Base-by-base conservation (phyloP, 1,140 invertebrate genomes). In the Vanessa atalanta region DNA sequence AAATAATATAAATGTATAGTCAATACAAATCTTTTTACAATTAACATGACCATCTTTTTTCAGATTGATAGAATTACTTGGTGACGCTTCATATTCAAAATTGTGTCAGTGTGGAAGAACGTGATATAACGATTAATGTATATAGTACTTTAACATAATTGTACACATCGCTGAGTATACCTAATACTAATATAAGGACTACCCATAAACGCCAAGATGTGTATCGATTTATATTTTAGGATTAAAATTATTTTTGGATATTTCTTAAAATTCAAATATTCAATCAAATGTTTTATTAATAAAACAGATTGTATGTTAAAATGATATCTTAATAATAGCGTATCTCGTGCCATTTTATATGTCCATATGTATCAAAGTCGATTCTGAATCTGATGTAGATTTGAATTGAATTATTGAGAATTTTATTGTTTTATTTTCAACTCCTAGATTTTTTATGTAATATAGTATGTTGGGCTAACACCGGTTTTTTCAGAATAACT, bases 341-440 rank as follows among this genome's bases (percentile, higher is more conserved):
- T 61, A 66, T 55, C 78, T 81, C 82, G 86, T 88, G 86, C 86
- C 86, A 88, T 87, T 82, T 80, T 83, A 83, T 20, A 20, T 86
- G 81, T 80, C 79, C 60, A 70, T 69, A 37, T 68, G 13, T 60
- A 70, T 37, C 31, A 51, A 20, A 37, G 37, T 37, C 53, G 13
- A 70, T 43, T 43, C 6, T 43, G 37, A 51, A 65, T 53, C 47
- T 65, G 37, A 20, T 65, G 68, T 53, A n/a, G 16, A 31, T 55
- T 11, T 66, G 13, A 26, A 66, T 66, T 57, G 23, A 51, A 66
- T 11, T 16, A 23, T 31, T 31, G 26, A 51, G 48, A 66, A 50
- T 23, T 26, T 20, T 8, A 66, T 26, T 51, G 20, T 48, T 50
- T 15, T 65, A 23, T n/a, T 14, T 3, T 43, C 37, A 43, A 9